These are phyloP conservation scores for Drosophila mojavensis DNA, from an alignment of 1,140 invertebrate species.

Conservation along the genomic window DNA sequence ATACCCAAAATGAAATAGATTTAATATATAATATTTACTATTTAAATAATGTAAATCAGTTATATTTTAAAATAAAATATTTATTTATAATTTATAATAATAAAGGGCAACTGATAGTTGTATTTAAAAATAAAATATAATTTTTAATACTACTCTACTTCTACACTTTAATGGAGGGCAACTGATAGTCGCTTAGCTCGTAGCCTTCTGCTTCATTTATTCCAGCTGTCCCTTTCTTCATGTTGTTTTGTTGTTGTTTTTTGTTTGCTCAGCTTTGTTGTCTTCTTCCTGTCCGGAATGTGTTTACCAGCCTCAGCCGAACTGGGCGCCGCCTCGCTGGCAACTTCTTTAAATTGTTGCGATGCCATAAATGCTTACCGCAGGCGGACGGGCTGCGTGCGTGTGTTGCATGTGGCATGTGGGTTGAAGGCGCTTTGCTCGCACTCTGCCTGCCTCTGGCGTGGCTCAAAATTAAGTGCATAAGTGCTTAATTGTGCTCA, in stretches of 20 bases:
- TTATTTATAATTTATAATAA: too few relatives aligned
- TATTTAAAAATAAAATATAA: too few relatives aligned
- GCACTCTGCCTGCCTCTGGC: conserved; percentile 21
- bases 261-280: conserved; percentile 35
- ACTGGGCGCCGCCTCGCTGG: conserved; percentile 47
- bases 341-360: conserved; percentile 77
- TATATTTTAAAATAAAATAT: too few relatives aligned
- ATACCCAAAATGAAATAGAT: too few relatives aligned
- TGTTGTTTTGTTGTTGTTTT: conserved; percentile 38
- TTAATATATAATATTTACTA: too few relatives aligned
- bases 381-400: neutral
- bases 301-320: conserved; percentile 67
- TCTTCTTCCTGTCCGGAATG: conserved; percentile 48
- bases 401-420: neutral
- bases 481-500: conserved; percentile 66
- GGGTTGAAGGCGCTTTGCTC: conserved; percentile 46
- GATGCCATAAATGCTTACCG: conserved; percentile 68
- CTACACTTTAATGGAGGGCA: neutral
- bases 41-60: too few relatives aligned
- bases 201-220: neutral
- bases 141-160: too few relatives aligned
- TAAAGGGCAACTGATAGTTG: too few relatives aligned
- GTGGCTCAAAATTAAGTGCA: conserved; percentile 59
- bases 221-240: conserved; percentile 21
- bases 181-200: neutral